Percentiles rank a stretch among this genome's conserved stretches.
Conservation (phyloP, 2,113 vertebrate species). For the Eublepharis macularius region DNA sequence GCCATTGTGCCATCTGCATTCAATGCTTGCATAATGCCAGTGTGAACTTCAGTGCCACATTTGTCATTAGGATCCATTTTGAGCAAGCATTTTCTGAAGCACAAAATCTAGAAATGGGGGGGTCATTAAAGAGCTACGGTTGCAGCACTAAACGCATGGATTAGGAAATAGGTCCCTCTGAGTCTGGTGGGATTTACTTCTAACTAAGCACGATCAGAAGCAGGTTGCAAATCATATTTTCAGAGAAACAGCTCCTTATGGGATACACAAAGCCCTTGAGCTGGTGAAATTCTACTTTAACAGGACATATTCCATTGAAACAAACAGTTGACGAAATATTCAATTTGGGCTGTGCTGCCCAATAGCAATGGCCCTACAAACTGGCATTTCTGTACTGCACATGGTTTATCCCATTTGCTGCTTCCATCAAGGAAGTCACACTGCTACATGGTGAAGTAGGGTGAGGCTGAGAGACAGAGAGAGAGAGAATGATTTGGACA, state of each 20-base stretch:
- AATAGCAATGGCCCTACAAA: background rate
- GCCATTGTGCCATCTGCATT: background rate
- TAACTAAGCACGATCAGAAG: background rate
- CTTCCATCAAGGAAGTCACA: background rate
- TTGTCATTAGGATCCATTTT: too few relatives aligned
- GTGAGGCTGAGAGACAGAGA: background rate
- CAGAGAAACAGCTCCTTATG: background rate
- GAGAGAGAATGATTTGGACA: too few relatives aligned
- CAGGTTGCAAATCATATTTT: too few relatives aligned
- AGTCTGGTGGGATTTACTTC: background rate
- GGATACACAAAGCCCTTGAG: background rate
- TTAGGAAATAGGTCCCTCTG: too few relatives aligned
- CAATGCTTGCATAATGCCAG: background rate
- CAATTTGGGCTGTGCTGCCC: background rate
- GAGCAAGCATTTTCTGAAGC: background rate
- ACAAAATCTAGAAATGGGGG: background rate
- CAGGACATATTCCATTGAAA: background rate
- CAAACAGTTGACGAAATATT: background rate
- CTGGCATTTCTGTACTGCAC: background rate
- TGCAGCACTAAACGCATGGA: too few relatives aligned
- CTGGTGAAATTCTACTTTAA: background rate
- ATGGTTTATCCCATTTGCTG: background rate
- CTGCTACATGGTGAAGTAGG: too few relatives aligned
- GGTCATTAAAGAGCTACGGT: too few relatives aligned
- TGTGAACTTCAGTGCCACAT: too few relatives aligned